phyloP scores from a whole-genome alignment of 2,797 vertebrate species.

The Dendrocincla fuliginosa region DNA sequence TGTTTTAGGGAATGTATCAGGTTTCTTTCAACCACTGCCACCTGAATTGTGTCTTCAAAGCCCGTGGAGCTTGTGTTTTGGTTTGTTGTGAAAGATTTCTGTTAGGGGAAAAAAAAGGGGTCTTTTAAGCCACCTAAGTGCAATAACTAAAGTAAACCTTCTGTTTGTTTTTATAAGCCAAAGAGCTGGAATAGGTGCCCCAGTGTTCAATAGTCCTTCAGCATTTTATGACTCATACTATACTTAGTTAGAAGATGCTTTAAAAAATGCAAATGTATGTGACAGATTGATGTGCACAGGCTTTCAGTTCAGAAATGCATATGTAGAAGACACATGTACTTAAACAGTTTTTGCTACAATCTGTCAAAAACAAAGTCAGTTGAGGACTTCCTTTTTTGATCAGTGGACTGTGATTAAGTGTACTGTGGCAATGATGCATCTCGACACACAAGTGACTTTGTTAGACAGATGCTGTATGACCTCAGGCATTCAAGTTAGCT shows the following conservation, averaged over 20 bases:
- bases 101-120: neutral
- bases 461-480: slow-evolving; percentile 33
- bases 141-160: neutral
- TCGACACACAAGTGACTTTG: slow-evolving; percentile 48
- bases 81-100: neutral
- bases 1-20: neutral
- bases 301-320: neutral
- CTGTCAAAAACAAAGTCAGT: slow-evolving; percentile 53
- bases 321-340: slow-evolving; percentile 1
- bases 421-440: slow-evolving; percentile 41
- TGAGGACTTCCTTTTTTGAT: slow-evolving; percentile 58
- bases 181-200: neutral
- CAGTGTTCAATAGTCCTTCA: neutral
- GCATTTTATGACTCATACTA: neutral
- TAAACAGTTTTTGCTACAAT: slow-evolving; percentile 42
- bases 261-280: slow-evolving; percentile 14
- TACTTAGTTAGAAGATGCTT: neutral
- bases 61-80: neutral
- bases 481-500: slow-evolving; percentile 15
- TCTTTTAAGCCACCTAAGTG: neutral
- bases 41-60: neutral
- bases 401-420: slow-evolving; percentile 49
- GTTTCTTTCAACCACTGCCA: neutral
- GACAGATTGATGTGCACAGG: slow-evolving; percentile 30
- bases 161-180: neutral